These are phyloP conservation scores for Pygocentrus nattereri DNA, from an alignment of 2,797 vertebrate species.

Conservation along the genomic window DNA sequence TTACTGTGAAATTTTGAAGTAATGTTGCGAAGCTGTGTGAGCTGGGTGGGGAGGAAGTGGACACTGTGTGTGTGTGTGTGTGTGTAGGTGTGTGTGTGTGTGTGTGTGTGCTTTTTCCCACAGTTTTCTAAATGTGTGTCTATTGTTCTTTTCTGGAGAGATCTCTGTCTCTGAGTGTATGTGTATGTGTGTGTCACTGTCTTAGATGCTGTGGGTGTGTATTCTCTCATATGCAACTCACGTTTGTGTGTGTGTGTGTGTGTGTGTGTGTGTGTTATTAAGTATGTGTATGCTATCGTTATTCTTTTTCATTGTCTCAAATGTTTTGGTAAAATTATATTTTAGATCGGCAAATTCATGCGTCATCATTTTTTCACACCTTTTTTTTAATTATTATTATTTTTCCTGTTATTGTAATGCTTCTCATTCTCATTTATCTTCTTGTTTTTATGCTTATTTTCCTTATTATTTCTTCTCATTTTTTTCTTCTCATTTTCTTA, in stretches of 20 bases:
- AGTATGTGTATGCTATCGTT: neutral
- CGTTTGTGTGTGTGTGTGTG: conserved; percentile 13
- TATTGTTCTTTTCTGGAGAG: conserved; percentile 52
- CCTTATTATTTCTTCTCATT: too few species aligned
- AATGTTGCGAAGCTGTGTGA: conserved; percentile 2
- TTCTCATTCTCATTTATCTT: too few species aligned
- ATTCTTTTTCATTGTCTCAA: too few species aligned
- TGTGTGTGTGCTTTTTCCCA: conserved; percentile 51
- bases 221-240: neutral
- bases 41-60: conserved; percentile 54
- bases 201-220: conserved; percentile 19
- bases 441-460: too few species aligned
- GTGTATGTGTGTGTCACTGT: conserved; percentile 31
- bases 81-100: conserved; percentile 6
- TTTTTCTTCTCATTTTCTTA: too few species aligned
- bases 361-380: too few species aligned
- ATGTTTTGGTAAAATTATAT: too few species aligned
- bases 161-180: conserved; percentile 11
- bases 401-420: too few species aligned
- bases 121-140: conserved; percentile 56
- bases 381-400: too few species aligned
- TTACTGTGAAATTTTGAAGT: conserved; percentile 14
- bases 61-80: conserved; percentile 27
- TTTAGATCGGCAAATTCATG: too few species aligned
- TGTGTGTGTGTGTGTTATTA: conserved; percentile 16